phyloP scores from a whole-genome alignment of 2,113 vertebrate species.

The Sceloporus undulatus region DNA sequence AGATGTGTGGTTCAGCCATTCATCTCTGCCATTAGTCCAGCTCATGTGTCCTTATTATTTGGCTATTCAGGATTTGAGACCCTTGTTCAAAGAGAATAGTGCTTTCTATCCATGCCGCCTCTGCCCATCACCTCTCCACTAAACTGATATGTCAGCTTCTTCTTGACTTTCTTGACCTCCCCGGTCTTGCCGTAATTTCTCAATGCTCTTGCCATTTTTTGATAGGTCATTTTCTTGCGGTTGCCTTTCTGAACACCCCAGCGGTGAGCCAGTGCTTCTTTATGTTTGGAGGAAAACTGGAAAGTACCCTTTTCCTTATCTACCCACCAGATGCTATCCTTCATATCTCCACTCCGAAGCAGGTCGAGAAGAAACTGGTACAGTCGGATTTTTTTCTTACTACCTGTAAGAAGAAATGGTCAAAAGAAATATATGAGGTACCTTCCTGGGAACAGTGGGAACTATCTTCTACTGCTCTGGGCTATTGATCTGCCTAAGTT shows the following conservation, averaged over 20 bases:
- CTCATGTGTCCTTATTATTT: conserved; percentile 62
- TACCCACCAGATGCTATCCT: conserved; percentile 99
- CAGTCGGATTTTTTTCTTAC: conserved; percentile 98
- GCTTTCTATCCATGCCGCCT: conserved; percentile 85
- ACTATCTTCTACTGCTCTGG: not conserved
- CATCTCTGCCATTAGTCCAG: conserved; percentile 58
- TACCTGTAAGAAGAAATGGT: conserved; percentile 78
- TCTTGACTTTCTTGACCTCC: conserved; percentile 98
- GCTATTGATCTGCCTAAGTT: not conserved
- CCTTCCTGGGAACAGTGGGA: not conserved
- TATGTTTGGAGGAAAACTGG: conserved; percentile 99
- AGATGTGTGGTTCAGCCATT: conserved; percentile 61
- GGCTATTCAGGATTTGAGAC: conserved; percentile 60
- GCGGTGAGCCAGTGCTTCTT: conserved; percentile 93
- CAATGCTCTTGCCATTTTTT: conserved; percentile 98
- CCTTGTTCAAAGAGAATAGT: conserved; percentile 82
- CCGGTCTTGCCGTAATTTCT: conserved; percentile 99
- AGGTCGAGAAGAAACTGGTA: conserved; percentile 99
- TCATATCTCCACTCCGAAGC: conserved; percentile 95
- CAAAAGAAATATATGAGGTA: conserved; percentile 16
- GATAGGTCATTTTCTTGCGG: conserved; percentile 99
- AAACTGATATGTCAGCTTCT: conserved; percentile 99
- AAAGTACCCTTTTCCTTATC: conserved; percentile 98
- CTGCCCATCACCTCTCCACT: conserved; percentile 96
- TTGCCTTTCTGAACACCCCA: conserved; percentile 99